These are phyloP conservation scores for Notoglanidium macrostoma DNA, from an alignment of 2,797 vertebrate species.

Conservation along the genomic window DNA sequence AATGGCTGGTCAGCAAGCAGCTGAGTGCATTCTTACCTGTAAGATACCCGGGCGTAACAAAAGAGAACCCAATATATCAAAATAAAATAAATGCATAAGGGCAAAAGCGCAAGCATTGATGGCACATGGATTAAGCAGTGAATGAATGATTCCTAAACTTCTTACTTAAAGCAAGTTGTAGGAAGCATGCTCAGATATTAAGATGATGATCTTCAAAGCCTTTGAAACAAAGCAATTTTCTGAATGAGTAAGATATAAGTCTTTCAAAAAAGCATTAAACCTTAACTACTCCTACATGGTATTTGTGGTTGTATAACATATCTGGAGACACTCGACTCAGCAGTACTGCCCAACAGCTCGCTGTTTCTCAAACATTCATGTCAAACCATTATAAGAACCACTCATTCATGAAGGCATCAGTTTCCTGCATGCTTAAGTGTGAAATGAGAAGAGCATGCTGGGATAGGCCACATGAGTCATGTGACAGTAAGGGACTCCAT, in stretches of 20 bases:
- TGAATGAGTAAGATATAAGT: constrained; percentile 4
- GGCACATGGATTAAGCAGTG: constrained; percentile 31
- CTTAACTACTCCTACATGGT: constrained; percentile 4
- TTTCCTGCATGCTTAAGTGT: constrained; percentile 16
- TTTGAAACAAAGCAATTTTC: constrained; percentile 3
- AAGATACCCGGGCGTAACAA: constrained; percentile 24
- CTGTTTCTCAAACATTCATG: constrained; percentile 19
- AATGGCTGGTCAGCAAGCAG: constrained; percentile 38
- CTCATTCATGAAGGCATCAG: constrained; percentile 13
- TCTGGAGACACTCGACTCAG: neutral
- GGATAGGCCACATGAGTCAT: constrained; percentile 45
- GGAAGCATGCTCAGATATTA: constrained; percentile 24
- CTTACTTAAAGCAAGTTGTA: constrained; percentile 21
- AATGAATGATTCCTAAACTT: constrained; percentile 35
- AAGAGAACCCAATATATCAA: neutral
- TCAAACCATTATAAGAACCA: neutral
- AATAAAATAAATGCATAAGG: constrained; percentile 2
- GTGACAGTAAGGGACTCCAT: constrained; percentile 56
- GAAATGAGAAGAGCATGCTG: constrained; percentile 49
- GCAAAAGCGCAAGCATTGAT: constrained; percentile 40
- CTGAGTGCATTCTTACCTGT: constrained; percentile 51
- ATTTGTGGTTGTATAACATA: neutral
- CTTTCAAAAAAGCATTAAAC: neutral
- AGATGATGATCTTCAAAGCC: neutral
- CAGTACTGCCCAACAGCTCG: neutral